Conservation (phyloP, 2,113 vertebrate species). For the Gambusia affinis region DNA sequence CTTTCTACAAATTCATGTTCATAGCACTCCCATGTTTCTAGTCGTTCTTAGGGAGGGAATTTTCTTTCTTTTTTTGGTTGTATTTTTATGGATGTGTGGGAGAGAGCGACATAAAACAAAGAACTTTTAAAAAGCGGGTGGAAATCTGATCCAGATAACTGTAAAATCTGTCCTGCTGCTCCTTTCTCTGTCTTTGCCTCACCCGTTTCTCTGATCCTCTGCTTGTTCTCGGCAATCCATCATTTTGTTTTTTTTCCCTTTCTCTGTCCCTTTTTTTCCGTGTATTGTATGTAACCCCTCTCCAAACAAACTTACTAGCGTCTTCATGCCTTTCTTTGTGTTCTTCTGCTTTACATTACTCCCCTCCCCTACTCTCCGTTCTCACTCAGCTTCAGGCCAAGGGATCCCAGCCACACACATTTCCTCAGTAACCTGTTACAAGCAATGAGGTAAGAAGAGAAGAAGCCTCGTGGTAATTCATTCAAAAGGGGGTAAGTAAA, state of each 20-base stretch:
- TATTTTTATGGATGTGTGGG: constrained; percentile 18
- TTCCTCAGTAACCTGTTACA: constrained; percentile 7
- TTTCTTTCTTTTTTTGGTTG: neutral
- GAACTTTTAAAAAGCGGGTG: constrained; percentile 55
- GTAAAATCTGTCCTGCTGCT: constrained; percentile 34
- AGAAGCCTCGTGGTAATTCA: constrained; percentile 8
- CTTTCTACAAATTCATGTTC: too few relatives aligned
- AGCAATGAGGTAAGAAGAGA: constrained; percentile 55
- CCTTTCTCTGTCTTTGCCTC: constrained; percentile 16
- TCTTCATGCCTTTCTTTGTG: neutral
- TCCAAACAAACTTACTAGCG: neutral
- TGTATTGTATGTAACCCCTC: constrained; percentile 2
- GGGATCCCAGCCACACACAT: constrained; percentile 51
- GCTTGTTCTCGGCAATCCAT: constrained; percentile 1
- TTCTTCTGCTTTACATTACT: constrained; percentile 2
- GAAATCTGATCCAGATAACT: constrained; percentile 68
- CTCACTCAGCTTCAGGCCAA: constrained; percentile 45
- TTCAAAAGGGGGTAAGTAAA: neutral
- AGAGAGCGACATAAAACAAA: constrained; percentile 41
- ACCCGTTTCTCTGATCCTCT: constrained; percentile 10
- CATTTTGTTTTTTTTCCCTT: neutral
- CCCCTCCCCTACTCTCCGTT: neutral
- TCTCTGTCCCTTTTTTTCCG: neutral
- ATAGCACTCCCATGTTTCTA: neutral
- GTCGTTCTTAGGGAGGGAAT: neutral